Base-by-base conservation (phyloP, 2,113 vertebrate genomes). In the Sialia sialis region DNA sequence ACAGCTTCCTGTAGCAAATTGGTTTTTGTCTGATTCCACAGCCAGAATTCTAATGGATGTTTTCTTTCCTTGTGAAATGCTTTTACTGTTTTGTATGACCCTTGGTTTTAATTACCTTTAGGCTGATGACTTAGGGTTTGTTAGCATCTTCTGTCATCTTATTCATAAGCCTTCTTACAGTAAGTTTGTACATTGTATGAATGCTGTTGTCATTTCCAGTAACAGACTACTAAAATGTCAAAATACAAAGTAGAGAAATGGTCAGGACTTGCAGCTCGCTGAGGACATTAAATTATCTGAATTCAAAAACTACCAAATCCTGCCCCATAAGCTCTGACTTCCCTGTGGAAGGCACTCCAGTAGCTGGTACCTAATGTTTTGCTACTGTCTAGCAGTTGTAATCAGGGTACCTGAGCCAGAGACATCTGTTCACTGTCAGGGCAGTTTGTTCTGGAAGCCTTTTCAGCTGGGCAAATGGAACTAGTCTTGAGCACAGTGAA, bases 281-380 rank as follows among this genome's bases (percentile, higher is more conserved):
- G 58, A 85, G 73, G 75, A 36, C 0, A 1, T 48, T 51, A 44
- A 23, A 70, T 81, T 56, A 13, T 2, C 19, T 68, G 36, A 36
- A 44, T 66, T 56, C 2, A 14, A 26, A 60, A 87, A 5, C 8
- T 38, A 3, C 36, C 0, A 0, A 26, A 29, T 46, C 13, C 30
- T 4, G 2, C 23, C 27, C 17, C 29, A 21, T 26, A 4, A 56
- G 56, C 15, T 18, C 13, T 52, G 22, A 54, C 46, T 64, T 75
- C 23, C 4, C 16, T 46, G 7, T 76, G 29, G 55, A 36, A 76
- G 44, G 20, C 32, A 10, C 41, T 62, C 41, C 64, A 41, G 11
- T 23, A 56, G 20, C 29, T 63, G 15, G 5, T 46, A 15, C 29
- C 44, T 39, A 26, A 34, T 32, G 30, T 51, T 72, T 54, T 68